Percentiles rank a stretch among this genome's conserved stretches.
These are phyloP conservation scores for Harpegnathos saltator DNA, from an alignment of 1,140 invertebrate species.

Conservation along the genomic window DNA sequence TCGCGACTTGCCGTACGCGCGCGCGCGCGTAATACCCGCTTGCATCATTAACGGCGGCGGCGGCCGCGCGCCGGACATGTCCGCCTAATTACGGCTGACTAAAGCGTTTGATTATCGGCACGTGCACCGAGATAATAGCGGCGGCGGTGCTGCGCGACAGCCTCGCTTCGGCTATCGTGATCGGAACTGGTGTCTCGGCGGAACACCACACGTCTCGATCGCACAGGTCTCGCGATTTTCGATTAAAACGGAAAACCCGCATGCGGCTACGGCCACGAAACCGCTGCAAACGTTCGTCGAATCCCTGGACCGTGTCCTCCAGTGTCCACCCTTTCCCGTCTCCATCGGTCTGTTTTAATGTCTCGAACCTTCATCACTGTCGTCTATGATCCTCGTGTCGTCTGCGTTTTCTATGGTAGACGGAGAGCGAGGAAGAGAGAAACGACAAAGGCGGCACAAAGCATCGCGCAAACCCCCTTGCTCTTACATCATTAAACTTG, in stretches of 20 bases:
- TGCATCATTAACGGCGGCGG: slow-evolving; percentile 55
- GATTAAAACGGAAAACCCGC: slow-evolving; percentile 10
- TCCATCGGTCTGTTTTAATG: background rate
- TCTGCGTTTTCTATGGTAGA: background rate
- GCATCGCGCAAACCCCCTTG: slow-evolving; percentile 5
- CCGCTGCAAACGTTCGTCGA: background rate
- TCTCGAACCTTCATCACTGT: background rate
- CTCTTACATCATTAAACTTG: slow-evolving; percentile 36
- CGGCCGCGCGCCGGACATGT: slow-evolving; percentile 46
- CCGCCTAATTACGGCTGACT: slow-evolving; percentile 66
- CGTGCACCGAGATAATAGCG: slow-evolving; percentile 35
- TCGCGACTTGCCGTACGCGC: slow-evolving; percentile 33
- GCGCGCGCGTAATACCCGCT: slow-evolving; percentile 37
- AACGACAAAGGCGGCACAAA: slow-evolving; percentile 1
- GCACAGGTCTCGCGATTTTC: background rate
- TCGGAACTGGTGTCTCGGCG: slow-evolving; percentile 14
- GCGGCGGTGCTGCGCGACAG: background rate
- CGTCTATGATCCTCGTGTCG: background rate
- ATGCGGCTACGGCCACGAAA: background rate
- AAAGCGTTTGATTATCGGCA: slow-evolving; percentile 65
- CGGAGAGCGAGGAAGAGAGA: no score
- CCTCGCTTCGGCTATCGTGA: slow-evolving; percentile 13
- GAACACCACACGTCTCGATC: no score
- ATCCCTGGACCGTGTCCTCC: background rate
- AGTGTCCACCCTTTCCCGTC: background rate